A percentile compares a stretch with the other conserved stretches of the same genome.
phyloP scores from a whole-genome alignment of 2,797 vertebrate species.

The Intellagama lesueurii region DNA sequence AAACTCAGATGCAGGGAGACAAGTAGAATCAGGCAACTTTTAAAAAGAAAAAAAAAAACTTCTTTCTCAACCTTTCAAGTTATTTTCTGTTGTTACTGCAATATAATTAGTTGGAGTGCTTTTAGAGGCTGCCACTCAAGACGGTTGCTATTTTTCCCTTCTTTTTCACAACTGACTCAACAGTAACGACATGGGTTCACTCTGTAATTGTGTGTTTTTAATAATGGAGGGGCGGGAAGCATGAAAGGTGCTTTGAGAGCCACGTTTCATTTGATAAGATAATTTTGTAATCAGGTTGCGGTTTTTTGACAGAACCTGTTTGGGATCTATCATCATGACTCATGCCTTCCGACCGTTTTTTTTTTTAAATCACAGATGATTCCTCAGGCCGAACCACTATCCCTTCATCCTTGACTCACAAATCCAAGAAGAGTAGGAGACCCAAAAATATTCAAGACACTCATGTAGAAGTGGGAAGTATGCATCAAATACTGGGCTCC shows the following conservation, averaged over 20 bases:
- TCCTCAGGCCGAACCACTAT: no score
- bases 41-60: not conserved
- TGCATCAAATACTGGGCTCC: no score
- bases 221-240: not conserved
- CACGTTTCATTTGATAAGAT: not conserved
- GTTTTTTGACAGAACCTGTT: not conserved
- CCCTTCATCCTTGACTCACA: no score
- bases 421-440: no score
- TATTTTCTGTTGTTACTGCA: not conserved
- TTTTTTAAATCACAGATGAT: no score
- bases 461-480: no score
- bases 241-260: slow-evolving; percentile 1
- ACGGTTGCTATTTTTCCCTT: slow-evolving; percentile 41
- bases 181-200: not conserved
- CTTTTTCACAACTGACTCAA: slow-evolving; percentile 43
- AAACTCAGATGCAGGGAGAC: no score
- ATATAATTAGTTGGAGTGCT: slow-evolving; percentile 46
- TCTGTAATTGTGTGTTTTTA: not conserved
- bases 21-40: not conserved
- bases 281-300: accelerated
- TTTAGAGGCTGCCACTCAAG: slow-evolving; percentile 46
- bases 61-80: accelerated
- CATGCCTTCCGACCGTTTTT: accelerated
- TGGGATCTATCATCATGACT: accelerated
- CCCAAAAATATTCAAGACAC: no score